Percentiles rank a stretch among this genome's conserved stretches.
phyloP scores from a whole-genome alignment of 2,888 invertebrate genomes.

The Apodemia hepburni region DNA sequence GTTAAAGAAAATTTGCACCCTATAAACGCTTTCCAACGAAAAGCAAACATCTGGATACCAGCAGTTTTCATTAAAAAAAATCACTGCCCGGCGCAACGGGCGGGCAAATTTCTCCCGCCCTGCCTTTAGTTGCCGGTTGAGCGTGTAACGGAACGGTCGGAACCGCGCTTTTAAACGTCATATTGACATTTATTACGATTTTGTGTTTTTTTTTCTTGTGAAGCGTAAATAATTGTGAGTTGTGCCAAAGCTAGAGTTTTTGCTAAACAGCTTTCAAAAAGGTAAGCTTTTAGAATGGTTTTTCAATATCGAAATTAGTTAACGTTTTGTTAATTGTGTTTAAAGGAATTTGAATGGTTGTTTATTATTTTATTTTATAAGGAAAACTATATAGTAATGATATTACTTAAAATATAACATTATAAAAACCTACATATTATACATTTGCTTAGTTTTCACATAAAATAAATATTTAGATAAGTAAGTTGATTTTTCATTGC shows the following conservation, averaged over 20 bases:
- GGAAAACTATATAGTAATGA: no score
- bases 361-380: no score
- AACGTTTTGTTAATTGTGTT: not conserved
- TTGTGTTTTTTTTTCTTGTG: conserved; percentile 19
- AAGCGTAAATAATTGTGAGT: conserved; percentile 33
- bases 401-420: no score
- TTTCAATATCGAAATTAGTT: not conserved
- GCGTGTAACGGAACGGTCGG: conserved; percentile 43
- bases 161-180: conserved; percentile 36
- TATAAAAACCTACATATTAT: no score
- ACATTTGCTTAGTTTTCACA: no score
- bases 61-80: conserved; percentile 38
- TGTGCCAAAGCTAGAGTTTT: conserved; percentile 40
- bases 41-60: conserved; percentile 35
- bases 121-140: conserved; percentile 33
- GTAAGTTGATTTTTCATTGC: no score
- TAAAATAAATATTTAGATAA: no score
- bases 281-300: conserved; percentile 34
- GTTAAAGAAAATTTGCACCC: conserved; percentile 33
- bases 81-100: conserved; percentile 37
- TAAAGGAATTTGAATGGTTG: no score
- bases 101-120: conserved; percentile 48
- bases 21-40: conserved; percentile 37
- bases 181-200: conserved; percentile 31
- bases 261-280: conserved; percentile 60